phyloP scores from a whole-genome alignment of 2,113 vertebrate genomes.

The Paramormyrops kingsleyae region DNA sequence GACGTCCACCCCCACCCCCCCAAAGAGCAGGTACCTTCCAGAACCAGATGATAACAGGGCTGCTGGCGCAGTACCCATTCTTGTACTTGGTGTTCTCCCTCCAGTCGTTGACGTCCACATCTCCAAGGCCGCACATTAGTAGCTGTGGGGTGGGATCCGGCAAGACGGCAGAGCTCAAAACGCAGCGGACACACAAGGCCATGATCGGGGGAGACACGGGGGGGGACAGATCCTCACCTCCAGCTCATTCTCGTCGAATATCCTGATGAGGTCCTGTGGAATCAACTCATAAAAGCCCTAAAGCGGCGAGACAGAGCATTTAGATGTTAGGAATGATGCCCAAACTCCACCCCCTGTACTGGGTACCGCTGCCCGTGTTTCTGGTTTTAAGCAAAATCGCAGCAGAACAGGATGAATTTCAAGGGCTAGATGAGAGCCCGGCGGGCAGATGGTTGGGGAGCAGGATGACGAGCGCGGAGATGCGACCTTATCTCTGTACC shows the following conservation, averaged over 20 bases:
- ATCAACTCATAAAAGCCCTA: constrained; percentile 97
- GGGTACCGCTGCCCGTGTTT: not conserved
- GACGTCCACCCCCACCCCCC: too few relatives aligned
- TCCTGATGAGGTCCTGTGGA: constrained; percentile 91
- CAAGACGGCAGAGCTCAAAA: not conserved
- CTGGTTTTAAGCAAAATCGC: not conserved
- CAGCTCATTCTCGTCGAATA: constrained; percentile 97
- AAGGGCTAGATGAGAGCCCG: not conserved
- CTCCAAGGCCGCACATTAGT: constrained; percentile 93
- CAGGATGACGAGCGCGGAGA: too few relatives aligned
- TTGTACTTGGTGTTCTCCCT: constrained; percentile 91
- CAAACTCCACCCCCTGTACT: too few relatives aligned
- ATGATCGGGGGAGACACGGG: not conserved
- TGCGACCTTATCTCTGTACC: constrained; percentile 51
- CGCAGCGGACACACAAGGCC: not conserved
- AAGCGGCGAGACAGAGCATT: constrained; percentile 26
- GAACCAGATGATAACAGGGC: constrained; percentile 90
- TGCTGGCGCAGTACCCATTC: constrained; percentile 76
- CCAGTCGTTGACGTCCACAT: constrained; percentile 96
- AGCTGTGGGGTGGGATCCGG: constrained; percentile 57
- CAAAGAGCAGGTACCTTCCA: constrained; percentile 72
- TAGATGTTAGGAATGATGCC: too few relatives aligned
- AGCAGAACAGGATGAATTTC: not conserved
- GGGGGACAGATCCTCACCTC: constrained; percentile 68
- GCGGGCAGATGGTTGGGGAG: not conserved